These are phyloP conservation scores for Orestias chungarensis DNA, from an alignment of 2,797 vertebrate species.

Conservation along the genomic window DNA sequence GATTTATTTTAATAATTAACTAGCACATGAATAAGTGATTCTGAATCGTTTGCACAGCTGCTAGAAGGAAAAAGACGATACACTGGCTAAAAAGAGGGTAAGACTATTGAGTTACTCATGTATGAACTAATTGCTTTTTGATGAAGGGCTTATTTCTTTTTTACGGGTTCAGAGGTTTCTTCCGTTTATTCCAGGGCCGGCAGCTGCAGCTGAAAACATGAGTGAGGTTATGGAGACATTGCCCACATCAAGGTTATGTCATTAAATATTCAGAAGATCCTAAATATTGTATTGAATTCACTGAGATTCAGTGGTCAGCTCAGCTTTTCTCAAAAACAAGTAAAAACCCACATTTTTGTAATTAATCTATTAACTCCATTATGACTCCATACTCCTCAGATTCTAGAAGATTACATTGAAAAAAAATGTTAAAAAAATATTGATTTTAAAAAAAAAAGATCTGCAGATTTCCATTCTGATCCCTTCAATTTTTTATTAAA, in stretches of 20 bases:
- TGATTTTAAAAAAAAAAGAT: no score
- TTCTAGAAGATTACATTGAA: background rate
- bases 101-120: slow-evolving; percentile 12
- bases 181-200: slow-evolving; percentile 16
- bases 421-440: background rate
- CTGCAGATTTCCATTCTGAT: no score
- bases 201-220: slow-evolving; percentile 21
- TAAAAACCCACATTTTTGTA: background rate
- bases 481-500: background rate
- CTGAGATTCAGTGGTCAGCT: slow-evolving; percentile 2
- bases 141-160: slow-evolving; percentile 20
- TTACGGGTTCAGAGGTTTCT: slow-evolving; percentile 23
- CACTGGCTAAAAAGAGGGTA: slow-evolving; percentile 13
- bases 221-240: slow-evolving; percentile 14
- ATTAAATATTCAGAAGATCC: slow-evolving; percentile 23
- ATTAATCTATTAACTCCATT: background rate
- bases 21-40: slow-evolving; percentile 13
- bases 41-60: slow-evolving; percentile 11
- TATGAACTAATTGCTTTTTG: slow-evolving; percentile 20
- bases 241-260: slow-evolving; percentile 16
- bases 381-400: background rate
- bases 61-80: slow-evolving; percentile 10
- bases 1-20: slow-evolving; percentile 17
- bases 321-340: background rate
- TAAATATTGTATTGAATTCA: slow-evolving; percentile 8